Base-by-base conservation (phyloP, 2,113 vertebrate genomes). In the Chionis minor region DNA sequence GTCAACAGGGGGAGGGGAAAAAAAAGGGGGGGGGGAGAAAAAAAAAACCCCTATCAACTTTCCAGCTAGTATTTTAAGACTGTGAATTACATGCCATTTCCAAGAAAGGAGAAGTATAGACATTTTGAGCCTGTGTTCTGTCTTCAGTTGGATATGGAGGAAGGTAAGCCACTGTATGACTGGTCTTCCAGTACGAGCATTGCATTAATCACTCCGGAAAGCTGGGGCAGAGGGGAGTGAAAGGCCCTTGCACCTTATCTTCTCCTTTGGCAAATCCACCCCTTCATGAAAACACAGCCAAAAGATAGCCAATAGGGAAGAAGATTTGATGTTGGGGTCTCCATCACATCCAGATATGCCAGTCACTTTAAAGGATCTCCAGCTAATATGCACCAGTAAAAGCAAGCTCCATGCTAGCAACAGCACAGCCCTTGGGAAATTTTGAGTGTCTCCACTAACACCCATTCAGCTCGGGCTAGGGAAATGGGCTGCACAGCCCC, bases 21-120 rank as follows among this genome's bases (percentile, higher is more conserved):
- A 51, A 55, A 40, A 49, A 52, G 18, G 5, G 30, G 42, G 42
- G 42, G 42, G 42, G 16, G 5, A 23, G 45, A 24, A 21, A 32
- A 47, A 59, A 20, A n/a, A 51, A 74, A n/a, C 2, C 1, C 14
- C 1, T 2, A 61, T 65, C 30, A 79, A 71, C 72, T 74, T 92
- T 89, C 65, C 89, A 96, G 47, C 12, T 89, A 84, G 52, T 71
- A 67, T 89, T 95, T 91, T 84, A 97, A 94, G 56, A 19, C 28
- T 81, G 12, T 84, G 69, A 75, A 90, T 81, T 71, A 74, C 15
- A 67, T 0, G 4, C 24, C 44, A 56, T 74, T 96, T 91, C 89
- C 81, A 96, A 94, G 59, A 94, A 95, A 94, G 75, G 75, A 86
- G 47, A 96, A 67, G 35, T 27, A 74, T 4, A 81, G 47, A 44